Evolutionary conservation across 2,113 vertebrate genomes (phyloP).

Genomic region (Mormoops blainvillei): DNA sequence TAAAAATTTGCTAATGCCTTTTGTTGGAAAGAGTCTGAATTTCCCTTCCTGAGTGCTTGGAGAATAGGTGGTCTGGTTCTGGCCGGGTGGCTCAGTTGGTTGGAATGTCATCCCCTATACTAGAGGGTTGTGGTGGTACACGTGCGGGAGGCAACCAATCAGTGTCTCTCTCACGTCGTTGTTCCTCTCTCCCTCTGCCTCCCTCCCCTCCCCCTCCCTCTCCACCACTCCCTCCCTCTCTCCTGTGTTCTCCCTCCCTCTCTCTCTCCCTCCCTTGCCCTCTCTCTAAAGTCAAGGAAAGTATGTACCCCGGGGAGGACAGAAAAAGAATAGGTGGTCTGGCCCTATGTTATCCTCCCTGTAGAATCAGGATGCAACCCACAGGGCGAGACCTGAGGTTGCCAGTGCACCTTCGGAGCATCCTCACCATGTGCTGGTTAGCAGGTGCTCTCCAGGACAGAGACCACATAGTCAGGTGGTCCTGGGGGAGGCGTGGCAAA

Average conservation of each 20-base stretch:
- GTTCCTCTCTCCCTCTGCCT: too few species aligned
- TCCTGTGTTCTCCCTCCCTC: too few species aligned
- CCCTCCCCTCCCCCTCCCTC: too few species aligned
- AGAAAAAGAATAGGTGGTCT: background rate
- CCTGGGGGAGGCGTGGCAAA: background rate
- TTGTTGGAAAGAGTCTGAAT: background rate
- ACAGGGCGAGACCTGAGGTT: background rate
- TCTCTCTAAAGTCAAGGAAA: too few species aligned
- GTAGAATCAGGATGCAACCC: background rate
- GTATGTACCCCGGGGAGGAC: too few species aligned
- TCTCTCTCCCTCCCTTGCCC: too few species aligned
- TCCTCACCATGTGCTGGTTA: background rate
- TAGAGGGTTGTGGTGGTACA: too few species aligned
- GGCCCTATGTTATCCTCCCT: background rate
- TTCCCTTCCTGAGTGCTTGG: background rate
- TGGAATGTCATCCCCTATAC: too few species aligned
- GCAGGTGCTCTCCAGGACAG: background rate
- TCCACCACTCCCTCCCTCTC: too few species aligned
- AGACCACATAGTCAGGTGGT: background rate
- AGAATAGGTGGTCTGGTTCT: background rate
- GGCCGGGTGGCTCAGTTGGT: too few species aligned
- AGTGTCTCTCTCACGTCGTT: too few species aligned
- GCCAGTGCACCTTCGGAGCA: background rate
- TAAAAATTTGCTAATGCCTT: background rate
- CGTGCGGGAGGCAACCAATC: too few species aligned